Conservation (phyloP, 2,797 vertebrate species). For the Paratrypauchen microcephalus region DNA sequence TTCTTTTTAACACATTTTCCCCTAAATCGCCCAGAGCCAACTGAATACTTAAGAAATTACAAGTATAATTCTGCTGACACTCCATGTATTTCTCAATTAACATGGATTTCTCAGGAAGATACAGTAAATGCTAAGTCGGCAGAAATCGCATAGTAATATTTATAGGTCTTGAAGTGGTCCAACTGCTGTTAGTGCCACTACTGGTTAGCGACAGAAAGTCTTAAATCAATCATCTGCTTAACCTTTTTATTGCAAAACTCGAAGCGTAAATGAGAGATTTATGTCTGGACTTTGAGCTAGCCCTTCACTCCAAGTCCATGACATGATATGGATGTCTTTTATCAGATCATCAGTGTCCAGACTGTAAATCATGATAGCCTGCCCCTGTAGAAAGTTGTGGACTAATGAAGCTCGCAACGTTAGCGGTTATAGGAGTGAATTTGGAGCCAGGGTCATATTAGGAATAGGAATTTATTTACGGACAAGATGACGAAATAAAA, state of each 20-base stretch:
- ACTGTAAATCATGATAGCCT: background rate
- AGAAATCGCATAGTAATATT: constrained; percentile 1
- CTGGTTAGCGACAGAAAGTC: background rate
- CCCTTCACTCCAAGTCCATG: constrained; percentile 6
- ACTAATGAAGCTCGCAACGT: too few species aligned
- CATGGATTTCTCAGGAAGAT: constrained; percentile 14
- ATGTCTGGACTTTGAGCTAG: constrained; percentile 4
- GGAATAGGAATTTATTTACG: too few species aligned
- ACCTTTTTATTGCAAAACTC: background rate
- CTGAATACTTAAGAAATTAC: constrained; percentile 29
- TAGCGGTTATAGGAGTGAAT: too few species aligned
- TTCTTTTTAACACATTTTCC: constrained; percentile 17
- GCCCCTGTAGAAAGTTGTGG: too few species aligned
- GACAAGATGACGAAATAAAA: too few species aligned
- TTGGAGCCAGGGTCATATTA: too few species aligned
- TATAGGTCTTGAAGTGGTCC: background rate
- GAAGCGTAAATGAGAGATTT: constrained; percentile 11
- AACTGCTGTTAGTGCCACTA: background rate
- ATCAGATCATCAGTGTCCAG: constrained; percentile 15
- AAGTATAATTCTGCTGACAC: constrained; percentile 35
- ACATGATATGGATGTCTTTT: constrained; percentile 12
- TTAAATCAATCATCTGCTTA: constrained; percentile 10
- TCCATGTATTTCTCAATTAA: constrained; percentile 27
- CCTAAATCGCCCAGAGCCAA: constrained; percentile 19
- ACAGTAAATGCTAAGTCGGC: constrained; percentile 9